Evolutionary conservation across 2,888 invertebrate genomes (phyloP).

Genomic region (Hipparchia sbordonii): DNA sequence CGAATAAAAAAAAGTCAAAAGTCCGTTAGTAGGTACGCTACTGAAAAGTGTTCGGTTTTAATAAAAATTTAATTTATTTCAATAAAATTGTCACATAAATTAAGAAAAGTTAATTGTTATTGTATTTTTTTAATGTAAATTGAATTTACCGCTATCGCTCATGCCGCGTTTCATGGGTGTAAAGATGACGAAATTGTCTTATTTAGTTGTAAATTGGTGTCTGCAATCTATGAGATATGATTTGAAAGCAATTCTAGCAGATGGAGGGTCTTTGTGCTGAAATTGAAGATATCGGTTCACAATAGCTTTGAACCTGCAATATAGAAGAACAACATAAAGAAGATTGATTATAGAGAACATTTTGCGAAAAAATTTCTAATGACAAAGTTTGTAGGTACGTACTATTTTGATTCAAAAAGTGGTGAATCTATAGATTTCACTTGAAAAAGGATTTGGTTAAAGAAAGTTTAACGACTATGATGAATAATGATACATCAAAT

Average conservation of each 20-base stretch:
- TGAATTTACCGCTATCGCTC: constrained; percentile 24
- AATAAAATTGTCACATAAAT: no score
- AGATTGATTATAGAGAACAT: constrained; percentile 12
- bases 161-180: constrained; percentile 16
- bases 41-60: no score
- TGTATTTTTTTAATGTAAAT: not conserved
- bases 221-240: constrained; percentile 44
- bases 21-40: no score
- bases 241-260: constrained; percentile 39
- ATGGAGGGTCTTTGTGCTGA: constrained; percentile 32
- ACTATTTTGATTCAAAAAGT: no score
- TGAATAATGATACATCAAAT: no score
- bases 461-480: no score
- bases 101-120: no score
- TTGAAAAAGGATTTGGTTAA: no score
- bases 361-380: not conserved
- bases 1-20: no score
- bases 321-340: constrained; percentile 16
- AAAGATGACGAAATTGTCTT: constrained; percentile 49
- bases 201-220: constrained; percentile 52
- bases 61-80: no score
- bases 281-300: constrained; percentile 32
- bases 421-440: no score
- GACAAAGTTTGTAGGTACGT: no score
- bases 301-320: constrained; percentile 18